Base-by-base conservation (phyloP, 1,140 invertebrate genomes). In the Cyphomyrmex costatus region DNA sequence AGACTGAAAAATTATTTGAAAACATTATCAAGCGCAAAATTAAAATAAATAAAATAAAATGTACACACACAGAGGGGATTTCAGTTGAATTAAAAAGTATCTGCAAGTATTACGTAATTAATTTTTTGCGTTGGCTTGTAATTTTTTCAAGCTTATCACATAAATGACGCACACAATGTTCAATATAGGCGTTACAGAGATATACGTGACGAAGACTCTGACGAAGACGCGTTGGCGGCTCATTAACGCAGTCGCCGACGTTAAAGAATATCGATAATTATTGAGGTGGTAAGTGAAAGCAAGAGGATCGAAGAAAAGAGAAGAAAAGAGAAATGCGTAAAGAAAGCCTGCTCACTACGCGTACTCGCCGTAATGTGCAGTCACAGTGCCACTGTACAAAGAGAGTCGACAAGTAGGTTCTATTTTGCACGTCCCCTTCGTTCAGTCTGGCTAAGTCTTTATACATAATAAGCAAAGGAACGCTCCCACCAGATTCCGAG, bases 381-480 rank as follows among this genome's bases (percentile, higher is more conserved):
- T 74, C 33, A 51, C 21, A 51, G 30, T 33, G 49, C 51, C 49
- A n/a, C 12, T 16, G 79, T 27, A 88, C 60, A 88, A 86, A 86
- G 83, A 76, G 53, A 78, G 65, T 85, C 73, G 66, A 61, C 24
- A 60, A 70, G 63, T 49, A 21, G 16, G 33, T 68, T 66, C 58
- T 83, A 24, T 33, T 33, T 21, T 21, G 4, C 19, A 16, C 58
- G 53, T 56, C 60, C 24, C 36, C 49, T 19, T 46, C 30, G 36
- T 33, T 33, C n/a, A n/a, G 51, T 84, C 58, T 30, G 24, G 42
- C 61, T 74, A 30, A 76, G 77, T 87, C 88, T 89, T 87, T 89
- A 66, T 60, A 78, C 77, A 71, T 89, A 89, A 89, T 88, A 85
- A 89, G 88, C 83, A 86, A 89, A 86, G 77, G 65, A 89, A 46